Conservation (phyloP, 2,888 invertebrate species). For the Andrena marginata region DNA sequence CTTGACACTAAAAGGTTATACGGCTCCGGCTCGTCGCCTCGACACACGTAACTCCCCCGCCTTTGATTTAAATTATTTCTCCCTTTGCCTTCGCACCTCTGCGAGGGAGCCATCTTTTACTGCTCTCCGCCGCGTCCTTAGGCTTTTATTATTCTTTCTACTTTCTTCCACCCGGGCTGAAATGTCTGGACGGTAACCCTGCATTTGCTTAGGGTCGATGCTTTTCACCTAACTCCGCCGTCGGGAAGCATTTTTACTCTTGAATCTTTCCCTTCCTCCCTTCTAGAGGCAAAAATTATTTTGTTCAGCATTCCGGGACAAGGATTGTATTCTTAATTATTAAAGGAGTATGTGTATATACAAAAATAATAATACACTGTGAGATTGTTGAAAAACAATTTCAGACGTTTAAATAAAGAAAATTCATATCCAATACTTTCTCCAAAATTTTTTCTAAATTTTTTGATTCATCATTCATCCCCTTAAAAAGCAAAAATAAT, state of each 20-base stretch:
- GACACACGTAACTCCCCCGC: conserved; percentile 34
- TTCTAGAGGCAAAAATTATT: background rate
- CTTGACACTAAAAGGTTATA: conserved; percentile 51
- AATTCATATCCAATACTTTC: no score
- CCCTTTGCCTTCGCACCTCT: conserved; percentile 33
- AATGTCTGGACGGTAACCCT: background rate
- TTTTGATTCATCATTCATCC: no score
- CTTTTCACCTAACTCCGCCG: background rate
- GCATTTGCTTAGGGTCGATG: conserved; percentile 26
- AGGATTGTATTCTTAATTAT: no score
- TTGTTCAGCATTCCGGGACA: background rate
- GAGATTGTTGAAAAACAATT: no score
- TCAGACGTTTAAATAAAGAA: no score
- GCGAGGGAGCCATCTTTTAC: conserved; percentile 23
- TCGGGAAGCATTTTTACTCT: background rate
- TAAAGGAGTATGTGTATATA: no score
- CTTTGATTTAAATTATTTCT: conserved; percentile 56
- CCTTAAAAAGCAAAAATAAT: no score
- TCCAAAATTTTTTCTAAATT: no score
- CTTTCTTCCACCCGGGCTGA: conserved; percentile 22
- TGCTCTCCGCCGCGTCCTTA: conserved; percentile 12
- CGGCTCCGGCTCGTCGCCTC: conserved; percentile 9
- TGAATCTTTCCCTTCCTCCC: background rate
- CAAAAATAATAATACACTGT: no score
- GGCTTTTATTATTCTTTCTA: conserved; percentile 49